phyloP scores from a whole-genome alignment of 2,113 vertebrate species.

The Odontesthes bonariensis region DNA sequence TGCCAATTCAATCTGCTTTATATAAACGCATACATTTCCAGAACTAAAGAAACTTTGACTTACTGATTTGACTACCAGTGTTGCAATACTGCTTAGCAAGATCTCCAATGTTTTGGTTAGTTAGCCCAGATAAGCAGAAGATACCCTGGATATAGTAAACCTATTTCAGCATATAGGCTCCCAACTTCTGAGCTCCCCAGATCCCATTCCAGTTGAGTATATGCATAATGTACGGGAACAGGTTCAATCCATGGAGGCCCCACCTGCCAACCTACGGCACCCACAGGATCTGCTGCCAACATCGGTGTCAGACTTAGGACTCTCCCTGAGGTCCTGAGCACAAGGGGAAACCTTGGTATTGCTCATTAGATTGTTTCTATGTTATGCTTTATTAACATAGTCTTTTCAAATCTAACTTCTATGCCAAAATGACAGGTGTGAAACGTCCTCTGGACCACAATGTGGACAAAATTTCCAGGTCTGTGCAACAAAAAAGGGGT shows the following conservation, averaged over 20 bases:
- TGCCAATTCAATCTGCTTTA: not conserved
- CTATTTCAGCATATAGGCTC: not conserved
- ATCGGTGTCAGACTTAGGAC: slow-evolving; percentile 4
- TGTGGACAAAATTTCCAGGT: not conserved
- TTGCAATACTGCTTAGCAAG: not conserved
- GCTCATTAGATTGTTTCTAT: not conserved
- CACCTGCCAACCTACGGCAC: not conserved
- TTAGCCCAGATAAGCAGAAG: not conserved
- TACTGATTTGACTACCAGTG: not conserved
- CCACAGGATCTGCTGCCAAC: slow-evolving; percentile 15
- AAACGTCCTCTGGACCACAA: not conserved
- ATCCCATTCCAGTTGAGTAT: slow-evolving; percentile 10
- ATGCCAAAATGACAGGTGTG: not conserved
- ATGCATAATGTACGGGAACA: slow-evolving; percentile 4
- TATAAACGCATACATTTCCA: too few species aligned
- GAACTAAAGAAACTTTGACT: not conserved
- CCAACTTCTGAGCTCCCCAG: slow-evolving; percentile 10
- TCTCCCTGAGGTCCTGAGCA: not conserved
- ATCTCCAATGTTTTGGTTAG: not conserved
- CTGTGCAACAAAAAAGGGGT: not conserved
- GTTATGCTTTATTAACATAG: not conserved
- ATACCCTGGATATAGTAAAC: not conserved
- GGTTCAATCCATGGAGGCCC: slow-evolving; percentile 2
- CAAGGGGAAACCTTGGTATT: not conserved
- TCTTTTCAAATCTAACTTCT: not conserved